Base-by-base conservation (phyloP, 2,113 vertebrate genomes). In the Hystrix cristata region DNA sequence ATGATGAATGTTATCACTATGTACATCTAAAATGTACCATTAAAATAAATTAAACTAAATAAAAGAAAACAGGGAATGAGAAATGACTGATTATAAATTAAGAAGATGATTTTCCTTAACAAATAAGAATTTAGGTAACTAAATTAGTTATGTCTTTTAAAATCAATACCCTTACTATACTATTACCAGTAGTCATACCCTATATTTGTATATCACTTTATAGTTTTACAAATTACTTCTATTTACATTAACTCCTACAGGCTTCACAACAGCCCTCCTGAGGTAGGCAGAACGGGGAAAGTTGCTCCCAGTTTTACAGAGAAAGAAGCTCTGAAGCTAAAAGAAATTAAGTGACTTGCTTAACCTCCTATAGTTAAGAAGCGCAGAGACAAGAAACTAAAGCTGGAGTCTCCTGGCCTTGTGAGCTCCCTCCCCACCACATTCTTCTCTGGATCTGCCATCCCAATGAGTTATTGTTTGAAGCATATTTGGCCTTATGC, bases 191-290 rank as follows among this genome's bases (percentile, higher is more conserved):
- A 78, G 1, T 93, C 67, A 79, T 29, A 74, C 25, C 27, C 46
- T 72, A 76, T 85, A n/a, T 93, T 69, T 95, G 27, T 84, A 19
- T 67, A 34, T 81, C 34, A 84, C 27, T 64, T 83, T 71, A 90
- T 7, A 94, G 90, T 86, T 96, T 94, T 91, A 94, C 34, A 95
- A 86, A 88, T 72, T 72, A n/a, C 57, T 97, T 96, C 83, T 57
- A 62, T 95, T 90, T 91, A 60, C 74, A 62, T 88, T 72, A 82
- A 53, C 38, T 78, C 46, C 25, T 29, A 38, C 7, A 83, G 29
- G 83, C 72, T 86, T 95, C 53, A 76, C 16, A 55, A 67, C 60
- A 88, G 29, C 46, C 82, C 51, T 87, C 64, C 23, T 65, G 38
- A 96, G n/a, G 4, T 64, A 87, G 82, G 71, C 83, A 92, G 29